Percentiles rank a stretch among this genome's conserved stretches.
Evolutionary conservation across 2,113 vertebrate species (phyloP).

Genomic region (Gavialis gangeticus): DNA sequence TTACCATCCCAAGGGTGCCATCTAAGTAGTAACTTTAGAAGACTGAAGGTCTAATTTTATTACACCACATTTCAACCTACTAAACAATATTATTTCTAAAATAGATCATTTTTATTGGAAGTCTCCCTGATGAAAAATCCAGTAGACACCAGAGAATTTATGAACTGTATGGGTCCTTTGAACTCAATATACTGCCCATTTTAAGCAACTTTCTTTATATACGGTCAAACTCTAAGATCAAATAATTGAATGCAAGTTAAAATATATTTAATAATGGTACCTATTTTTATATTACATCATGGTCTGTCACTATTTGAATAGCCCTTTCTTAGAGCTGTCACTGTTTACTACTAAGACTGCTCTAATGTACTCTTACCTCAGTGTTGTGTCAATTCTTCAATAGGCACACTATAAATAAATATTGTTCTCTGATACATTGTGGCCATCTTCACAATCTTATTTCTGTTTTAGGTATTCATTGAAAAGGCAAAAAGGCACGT

Average conservation of each 20-base stretch:
- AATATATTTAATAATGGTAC: not conserved
- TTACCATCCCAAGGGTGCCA: constrained; percentile 90
- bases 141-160: constrained; percentile 88
- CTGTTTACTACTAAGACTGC: not conserved
- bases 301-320: not conserved
- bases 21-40: constrained; percentile 89
- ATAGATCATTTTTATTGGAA: constrained; percentile 93
- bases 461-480: constrained; percentile 24
- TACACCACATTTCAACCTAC: constrained; percentile 93
- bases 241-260: constrained; percentile 51
- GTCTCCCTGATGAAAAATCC: constrained; percentile 90
- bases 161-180: constrained; percentile 86
- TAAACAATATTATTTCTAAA: constrained; percentile 93
- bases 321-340: not conserved
- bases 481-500: not conserved
- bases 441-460: not conserved
- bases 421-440: constrained; percentile 42
- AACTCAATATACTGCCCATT: constrained; percentile 86
- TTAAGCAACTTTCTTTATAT: constrained; percentile 82
- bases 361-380: not conserved
- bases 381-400: constrained; percentile 17
- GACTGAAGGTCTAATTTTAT: constrained; percentile 93
- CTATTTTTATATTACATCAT: constrained; percentile 41
- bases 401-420: constrained; percentile 48
- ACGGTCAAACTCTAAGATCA: constrained; percentile 68